These are phyloP conservation scores for Drosophila repleta DNA, from an alignment of 1,140 invertebrate genomes.

Conservation along the genomic window DNA sequence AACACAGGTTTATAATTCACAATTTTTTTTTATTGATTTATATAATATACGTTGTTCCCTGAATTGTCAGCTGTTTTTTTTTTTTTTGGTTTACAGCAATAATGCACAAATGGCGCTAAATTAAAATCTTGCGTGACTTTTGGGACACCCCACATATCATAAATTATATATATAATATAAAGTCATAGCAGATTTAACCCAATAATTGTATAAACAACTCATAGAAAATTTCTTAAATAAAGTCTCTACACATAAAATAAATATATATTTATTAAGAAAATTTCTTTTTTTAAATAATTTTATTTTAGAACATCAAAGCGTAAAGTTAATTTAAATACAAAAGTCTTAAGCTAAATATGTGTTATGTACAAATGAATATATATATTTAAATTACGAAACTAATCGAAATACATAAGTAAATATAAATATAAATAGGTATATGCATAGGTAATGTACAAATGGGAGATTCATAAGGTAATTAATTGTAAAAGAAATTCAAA, in stretches of 20 bases:
- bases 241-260: neutral
- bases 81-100: too few relatives aligned
- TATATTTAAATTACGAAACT: constrained; percentile 35
- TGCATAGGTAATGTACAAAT: constrained; percentile 36
- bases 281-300: constrained; percentile 2
- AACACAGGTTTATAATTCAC: too few relatives aligned
- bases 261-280: constrained; percentile 1
- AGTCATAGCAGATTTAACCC: too few relatives aligned
- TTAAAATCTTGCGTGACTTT: too few relatives aligned
- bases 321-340: constrained; percentile 11
- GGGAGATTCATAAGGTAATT: constrained; percentile 33
- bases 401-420: constrained; percentile 9
- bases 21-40: too few relatives aligned
- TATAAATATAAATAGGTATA: constrained; percentile 1
- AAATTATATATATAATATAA: too few relatives aligned
- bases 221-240: too few relatives aligned
- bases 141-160: too few relatives aligned
- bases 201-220: too few relatives aligned
- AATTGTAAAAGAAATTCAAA: constrained; percentile 30
- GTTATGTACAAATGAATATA: constrained; percentile 66
- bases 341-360: constrained; percentile 52
- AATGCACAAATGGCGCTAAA: too few relatives aligned
- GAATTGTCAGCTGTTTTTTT: too few relatives aligned
- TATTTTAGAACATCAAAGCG: constrained; percentile 14
- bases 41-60: too few relatives aligned